A percentile compares a stretch with the other conserved stretches of the same genome.
phyloP scores from a whole-genome alignment of 2,113 vertebrate genomes.

The Cottus gobio region DNA sequence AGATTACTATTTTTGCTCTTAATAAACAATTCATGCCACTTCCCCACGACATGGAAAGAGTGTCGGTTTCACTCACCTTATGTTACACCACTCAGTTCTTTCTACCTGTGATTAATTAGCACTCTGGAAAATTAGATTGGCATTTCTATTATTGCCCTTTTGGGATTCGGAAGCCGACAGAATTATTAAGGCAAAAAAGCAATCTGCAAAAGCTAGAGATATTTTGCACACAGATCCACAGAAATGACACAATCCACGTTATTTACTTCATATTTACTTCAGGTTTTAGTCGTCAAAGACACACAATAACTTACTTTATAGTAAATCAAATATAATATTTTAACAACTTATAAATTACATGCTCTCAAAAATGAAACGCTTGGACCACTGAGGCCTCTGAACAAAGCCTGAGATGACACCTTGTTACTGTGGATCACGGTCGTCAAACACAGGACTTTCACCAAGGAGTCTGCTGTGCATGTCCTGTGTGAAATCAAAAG shows the following conservation, averaged over 20 bases:
- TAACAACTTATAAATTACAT: neutral
- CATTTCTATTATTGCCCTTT: neutral
- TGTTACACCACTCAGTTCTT: neutral
- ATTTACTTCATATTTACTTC: neutral
- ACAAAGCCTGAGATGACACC: neutral
- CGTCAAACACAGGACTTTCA: neutral
- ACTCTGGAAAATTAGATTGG: neutral
- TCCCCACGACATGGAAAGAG: neutral
- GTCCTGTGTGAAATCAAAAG: neutral
- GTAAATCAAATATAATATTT: neutral
- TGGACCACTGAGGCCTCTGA: neutral
- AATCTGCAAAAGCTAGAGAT: neutral
- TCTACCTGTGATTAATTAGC: neutral
- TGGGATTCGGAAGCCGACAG: neutral
- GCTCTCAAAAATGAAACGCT: neutral
- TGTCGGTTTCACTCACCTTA: neutral
- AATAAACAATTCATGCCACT: neutral
- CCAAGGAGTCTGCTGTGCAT: neutral
- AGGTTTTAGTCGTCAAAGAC: neutral
- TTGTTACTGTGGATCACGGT: too few relatives aligned
- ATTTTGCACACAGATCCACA: neutral
- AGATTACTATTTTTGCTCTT: slow-evolving; percentile 10
- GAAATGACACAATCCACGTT: neutral
- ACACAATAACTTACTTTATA: neutral
- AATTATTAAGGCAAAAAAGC: fast-evolving